phyloP scores from a whole-genome alignment of 2,797 vertebrate genomes.

The Phoxinus dragarum region DNA sequence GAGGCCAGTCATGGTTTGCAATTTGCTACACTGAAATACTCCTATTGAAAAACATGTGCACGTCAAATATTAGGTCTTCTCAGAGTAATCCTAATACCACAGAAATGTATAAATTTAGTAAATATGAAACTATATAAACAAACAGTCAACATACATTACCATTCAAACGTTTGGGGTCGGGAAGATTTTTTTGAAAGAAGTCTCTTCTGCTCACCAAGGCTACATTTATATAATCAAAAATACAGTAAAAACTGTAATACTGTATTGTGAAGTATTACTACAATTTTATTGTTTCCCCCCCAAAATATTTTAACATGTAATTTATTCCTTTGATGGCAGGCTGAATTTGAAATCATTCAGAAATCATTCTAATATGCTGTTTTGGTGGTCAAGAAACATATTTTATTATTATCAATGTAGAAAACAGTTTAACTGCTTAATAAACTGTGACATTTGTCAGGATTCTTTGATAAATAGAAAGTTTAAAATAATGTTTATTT shows the following conservation, averaged over 20 bases:
- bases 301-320: not conserved
- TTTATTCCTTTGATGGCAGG: not conserved
- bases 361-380: not conserved
- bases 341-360: not conserved
- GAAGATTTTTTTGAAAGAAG: not conserved
- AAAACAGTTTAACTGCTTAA: not conserved
- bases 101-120: not conserved
- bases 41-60: not conserved
- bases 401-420: not conserved
- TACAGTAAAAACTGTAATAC: not conserved
- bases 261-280: not conserved
- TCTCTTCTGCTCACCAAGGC: not conserved
- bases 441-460: not conserved
- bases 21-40: conserved; percentile 2
- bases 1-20: conserved; percentile 16
- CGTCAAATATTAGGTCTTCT: conserved; percentile 15
- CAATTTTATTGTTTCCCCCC: not conserved
- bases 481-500: not conserved
- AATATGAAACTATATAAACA: conserved; percentile 1
- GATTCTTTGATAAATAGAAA: not conserved
- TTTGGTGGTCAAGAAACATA: not conserved
- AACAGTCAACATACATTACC: not conserved
- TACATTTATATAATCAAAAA: not conserved
- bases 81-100: not conserved
- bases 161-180: not conserved